phyloP scores from a whole-genome alignment of 2,113 vertebrate species.

The Lophotis ruficrista region DNA sequence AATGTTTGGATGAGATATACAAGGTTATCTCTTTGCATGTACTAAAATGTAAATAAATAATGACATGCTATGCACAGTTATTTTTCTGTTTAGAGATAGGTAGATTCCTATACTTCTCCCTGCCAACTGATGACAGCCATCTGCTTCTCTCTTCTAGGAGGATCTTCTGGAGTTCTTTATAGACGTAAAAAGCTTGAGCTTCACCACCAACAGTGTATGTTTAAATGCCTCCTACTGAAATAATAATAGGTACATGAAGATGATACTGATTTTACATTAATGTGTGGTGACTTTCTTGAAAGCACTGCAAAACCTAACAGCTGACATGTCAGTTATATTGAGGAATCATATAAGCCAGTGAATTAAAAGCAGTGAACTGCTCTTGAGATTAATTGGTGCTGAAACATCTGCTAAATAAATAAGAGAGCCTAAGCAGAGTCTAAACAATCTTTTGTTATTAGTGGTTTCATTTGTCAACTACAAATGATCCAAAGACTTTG shows the following conservation, averaged over 20 bases:
- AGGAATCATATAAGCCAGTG: not conserved
- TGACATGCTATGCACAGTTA: not conserved
- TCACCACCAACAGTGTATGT: not conserved
- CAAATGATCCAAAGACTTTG: not conserved
- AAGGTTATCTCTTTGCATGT: not conserved
- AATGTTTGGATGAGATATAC: not conserved
- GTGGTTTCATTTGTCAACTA: not conserved
- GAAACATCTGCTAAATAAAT: not conserved
- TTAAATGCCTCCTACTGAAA: not conserved
- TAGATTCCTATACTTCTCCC: not conserved
- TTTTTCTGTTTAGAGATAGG: not conserved
- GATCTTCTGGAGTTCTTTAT: not conserved
- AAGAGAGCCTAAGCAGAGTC: not conserved
- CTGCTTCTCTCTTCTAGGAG: not conserved
- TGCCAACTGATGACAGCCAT: not conserved
- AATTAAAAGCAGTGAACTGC: not conserved
- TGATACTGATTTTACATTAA: not conserved
- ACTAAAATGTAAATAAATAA: not conserved
- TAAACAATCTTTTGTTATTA: not conserved
- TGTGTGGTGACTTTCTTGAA: not conserved
- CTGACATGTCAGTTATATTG: not conserved
- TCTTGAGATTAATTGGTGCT: not conserved
- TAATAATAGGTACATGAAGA: not conserved
- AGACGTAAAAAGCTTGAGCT: not conserved
- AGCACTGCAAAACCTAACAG: not conserved